These are phyloP conservation scores for Unio delphinus DNA, from an alignment of 2,888 invertebrate species.

Conservation along the genomic window DNA sequence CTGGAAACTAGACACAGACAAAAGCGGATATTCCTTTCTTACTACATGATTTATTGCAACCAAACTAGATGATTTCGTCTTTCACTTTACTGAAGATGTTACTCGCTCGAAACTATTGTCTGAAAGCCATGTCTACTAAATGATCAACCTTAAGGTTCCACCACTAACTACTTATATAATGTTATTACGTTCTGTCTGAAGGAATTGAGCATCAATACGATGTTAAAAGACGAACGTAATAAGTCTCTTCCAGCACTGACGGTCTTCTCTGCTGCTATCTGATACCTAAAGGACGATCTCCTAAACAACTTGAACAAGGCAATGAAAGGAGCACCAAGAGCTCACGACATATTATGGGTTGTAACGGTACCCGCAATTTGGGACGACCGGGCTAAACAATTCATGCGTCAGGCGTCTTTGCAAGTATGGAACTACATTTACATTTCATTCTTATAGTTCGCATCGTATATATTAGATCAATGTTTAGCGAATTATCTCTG, in stretches of 20 bases:
- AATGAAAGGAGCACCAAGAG: neutral
- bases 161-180: too few species aligned
- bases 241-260: slow-evolving; percentile 7
- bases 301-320: slow-evolving; percentile 4
- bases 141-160: too few species aligned
- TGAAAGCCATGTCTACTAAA: too few species aligned
- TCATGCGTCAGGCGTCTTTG: slow-evolving; percentile 10
- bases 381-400: neutral
- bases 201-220: too few species aligned
- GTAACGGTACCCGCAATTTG: neutral
- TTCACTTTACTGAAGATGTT: too few species aligned
- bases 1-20: too few species aligned
- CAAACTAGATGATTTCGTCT: too few species aligned
- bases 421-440: neutral
- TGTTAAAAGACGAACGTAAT: too few species aligned
- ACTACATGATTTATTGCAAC: too few species aligned
- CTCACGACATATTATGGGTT: slow-evolving; percentile 8
- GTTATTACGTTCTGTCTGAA: too few species aligned
- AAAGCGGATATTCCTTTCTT: too few species aligned
- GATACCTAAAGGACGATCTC: slow-evolving; percentile 13
- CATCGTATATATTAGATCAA: neutral
- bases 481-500: neutral
- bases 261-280: slow-evolving; percentile 17
- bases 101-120: too few species aligned
- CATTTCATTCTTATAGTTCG: neutral